Evolutionary conservation across 2,113 vertebrate genomes (phyloP), one percentile per base, ranked within the genome.

Genomic region (Tetrax tetrax): DNA sequence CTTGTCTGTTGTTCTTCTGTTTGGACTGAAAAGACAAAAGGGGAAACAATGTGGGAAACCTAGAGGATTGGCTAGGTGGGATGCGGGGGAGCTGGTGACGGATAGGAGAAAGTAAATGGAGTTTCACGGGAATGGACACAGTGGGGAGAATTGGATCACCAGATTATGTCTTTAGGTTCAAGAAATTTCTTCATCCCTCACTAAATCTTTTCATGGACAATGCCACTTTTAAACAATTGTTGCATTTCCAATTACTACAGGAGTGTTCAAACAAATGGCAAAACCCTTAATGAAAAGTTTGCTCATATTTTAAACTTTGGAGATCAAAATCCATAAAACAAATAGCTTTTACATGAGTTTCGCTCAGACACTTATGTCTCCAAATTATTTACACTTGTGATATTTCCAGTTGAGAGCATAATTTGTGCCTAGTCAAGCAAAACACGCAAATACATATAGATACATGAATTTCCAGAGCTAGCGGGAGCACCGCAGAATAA

Each of bases 141-240:
- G 98, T 98, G 97, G 98, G 98, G 98, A 98, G 98, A 98, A 98
- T 98, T 98, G 98, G 98, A 98, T 98, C 98, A 98, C 98, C 98
- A 98, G 98, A 98, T 98, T 98, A 98, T 97, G 98, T 98, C 98
- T 98, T 98, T 98, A 96, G 98, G 97, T 98, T 98, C 98, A 98
- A 98, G 98, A 98, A 98, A 98, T 98, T 98, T 98, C 98, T 98
- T 98, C 98, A 98, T 98, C 98, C 98, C 98, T 98, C 98, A 98
- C 98, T 98, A 98, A 98, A 98, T 98, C 98, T 98, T 98, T 98
- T 98, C 98, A 98, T 48, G 93, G 96, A 97, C 97, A 98, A 97
- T 98, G 97, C 98, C 97, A 98, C 98, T 98, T 98, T 98, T 98
- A 98, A 98, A 98, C 98, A 98, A 98, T 98, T 98, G 98, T 98